Base-by-base conservation (phyloP, 2,797 vertebrate species). In the Chloroceryle amazona region DNA sequence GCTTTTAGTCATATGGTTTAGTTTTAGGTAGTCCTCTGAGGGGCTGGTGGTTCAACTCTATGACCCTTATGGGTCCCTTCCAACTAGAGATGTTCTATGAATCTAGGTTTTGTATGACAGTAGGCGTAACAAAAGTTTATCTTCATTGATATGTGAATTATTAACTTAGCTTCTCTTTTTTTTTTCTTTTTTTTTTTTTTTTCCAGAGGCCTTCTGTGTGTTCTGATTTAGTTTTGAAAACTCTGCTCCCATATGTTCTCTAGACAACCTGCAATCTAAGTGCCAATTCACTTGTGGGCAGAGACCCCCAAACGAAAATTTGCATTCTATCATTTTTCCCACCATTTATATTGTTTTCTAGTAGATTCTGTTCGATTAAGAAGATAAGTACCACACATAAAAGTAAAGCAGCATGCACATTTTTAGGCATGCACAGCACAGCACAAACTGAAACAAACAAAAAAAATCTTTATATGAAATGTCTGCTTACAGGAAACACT, bases 401-500 rank as follows among this genome's bases (percentile, higher is more conserved):
- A 89, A 37, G 20, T 41, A 91, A 91, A 42, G 8, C 2, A 58
- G 8, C 18, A 18, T 39, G 41, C 6, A 58, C 7, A 51, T 31
- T 91, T 92, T 93, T 61, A 61, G 41, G 85, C 20, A 49, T 41
- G 72, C 44, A 71, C 6, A 81, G 33, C 33, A 81, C 20, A 61
- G 18, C 33, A 80, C 19, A 86, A 78, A 92, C 55, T 11, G 28
- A 42, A 81, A 52, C 13, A 22, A 42, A 44, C n/a, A n/a, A 51
- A 54, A 58, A 15, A 46, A 15, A 16, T 13, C 26, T 66, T 89
- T 55, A 52, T 26, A 26, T 52, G 61, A 96, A 95, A 78, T 11
- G 90, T 19, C 75, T 82, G 33, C 68, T 96, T 92, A 94, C 94
- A 92, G 91, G 91, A 95, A 94, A 52, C 17, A 25, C n/a, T 54